Conservation (phyloP, 2,113 vertebrate species). For the Stictonetta naevosa region DNA sequence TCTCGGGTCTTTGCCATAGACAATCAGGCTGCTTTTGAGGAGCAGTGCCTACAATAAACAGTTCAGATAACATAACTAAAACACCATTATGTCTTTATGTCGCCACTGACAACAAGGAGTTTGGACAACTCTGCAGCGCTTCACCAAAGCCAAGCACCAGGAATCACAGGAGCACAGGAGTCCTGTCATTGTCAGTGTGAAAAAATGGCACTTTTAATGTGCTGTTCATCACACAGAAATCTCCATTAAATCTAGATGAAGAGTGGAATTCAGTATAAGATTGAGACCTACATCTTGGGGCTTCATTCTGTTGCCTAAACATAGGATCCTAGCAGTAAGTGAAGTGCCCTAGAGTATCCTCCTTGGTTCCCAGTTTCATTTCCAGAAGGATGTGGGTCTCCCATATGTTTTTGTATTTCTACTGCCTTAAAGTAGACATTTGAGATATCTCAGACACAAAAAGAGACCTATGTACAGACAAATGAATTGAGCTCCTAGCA, state of each 20-base stretch:
- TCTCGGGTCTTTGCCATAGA: not conserved
- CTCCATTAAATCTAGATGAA: not conserved
- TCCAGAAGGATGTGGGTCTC: not conserved
- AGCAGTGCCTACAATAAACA: not conserved
- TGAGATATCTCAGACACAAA: not conserved
- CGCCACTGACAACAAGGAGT: not conserved
- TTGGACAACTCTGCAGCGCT: not conserved
- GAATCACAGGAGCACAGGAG: not conserved
- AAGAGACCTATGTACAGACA: not conserved
- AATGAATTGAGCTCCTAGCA: not conserved
- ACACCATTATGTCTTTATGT: not conserved
- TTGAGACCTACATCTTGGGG: not conserved
- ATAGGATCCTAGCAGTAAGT: not conserved
- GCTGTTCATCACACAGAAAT: not conserved
- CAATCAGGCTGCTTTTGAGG: not conserved
- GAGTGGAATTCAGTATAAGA: not conserved
- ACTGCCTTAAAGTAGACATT: not conserved
- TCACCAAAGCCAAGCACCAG: not conserved
- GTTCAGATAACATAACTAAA: not conserved
- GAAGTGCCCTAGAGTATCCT: not conserved
- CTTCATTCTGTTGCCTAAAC: not conserved
- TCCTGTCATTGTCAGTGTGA: not conserved
- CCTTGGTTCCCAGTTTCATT: not conserved
- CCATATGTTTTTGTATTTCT: not conserved
- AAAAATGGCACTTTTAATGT: not conserved